Conservation (phyloP, 2,797 vertebrate species). For the Pseudochirops corinnae region DNA sequence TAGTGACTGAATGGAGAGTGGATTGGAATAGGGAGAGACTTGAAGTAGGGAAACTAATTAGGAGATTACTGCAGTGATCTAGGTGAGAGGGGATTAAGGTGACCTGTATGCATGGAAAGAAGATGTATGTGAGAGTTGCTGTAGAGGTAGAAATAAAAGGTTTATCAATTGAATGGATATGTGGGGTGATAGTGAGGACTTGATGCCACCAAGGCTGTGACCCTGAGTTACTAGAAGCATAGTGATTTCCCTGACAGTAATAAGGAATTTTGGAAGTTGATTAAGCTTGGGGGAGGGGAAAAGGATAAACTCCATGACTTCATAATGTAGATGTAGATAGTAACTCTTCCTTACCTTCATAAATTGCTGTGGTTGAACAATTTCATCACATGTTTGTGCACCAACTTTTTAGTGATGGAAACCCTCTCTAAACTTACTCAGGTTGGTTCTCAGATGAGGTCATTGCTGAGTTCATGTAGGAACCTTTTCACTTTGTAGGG, state of each 20-base stretch:
- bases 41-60: background rate
- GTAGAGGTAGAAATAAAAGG: background rate
- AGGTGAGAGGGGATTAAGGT: background rate
- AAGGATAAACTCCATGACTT: background rate
- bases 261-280: background rate
- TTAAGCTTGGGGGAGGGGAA: background rate
- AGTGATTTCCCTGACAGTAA: background rate
- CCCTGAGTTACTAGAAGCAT: background rate
- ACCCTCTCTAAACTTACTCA: background rate
- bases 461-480: background rate
- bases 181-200: background rate
- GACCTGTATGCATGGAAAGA: background rate
- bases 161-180: background rate
- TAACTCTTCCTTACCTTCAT: background rate
- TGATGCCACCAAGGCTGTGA: background rate
- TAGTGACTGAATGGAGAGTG: background rate
- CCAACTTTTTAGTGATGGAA: background rate
- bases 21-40: background rate
- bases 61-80: background rate
- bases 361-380: background rate
- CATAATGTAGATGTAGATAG: background rate
- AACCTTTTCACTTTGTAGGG: background rate
- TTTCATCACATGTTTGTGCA: background rate
- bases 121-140: background rate
- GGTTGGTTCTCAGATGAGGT: background rate